phyloP scores from a whole-genome alignment of 2,113 vertebrate genomes.

The Hoplias malabaricus region DNA sequence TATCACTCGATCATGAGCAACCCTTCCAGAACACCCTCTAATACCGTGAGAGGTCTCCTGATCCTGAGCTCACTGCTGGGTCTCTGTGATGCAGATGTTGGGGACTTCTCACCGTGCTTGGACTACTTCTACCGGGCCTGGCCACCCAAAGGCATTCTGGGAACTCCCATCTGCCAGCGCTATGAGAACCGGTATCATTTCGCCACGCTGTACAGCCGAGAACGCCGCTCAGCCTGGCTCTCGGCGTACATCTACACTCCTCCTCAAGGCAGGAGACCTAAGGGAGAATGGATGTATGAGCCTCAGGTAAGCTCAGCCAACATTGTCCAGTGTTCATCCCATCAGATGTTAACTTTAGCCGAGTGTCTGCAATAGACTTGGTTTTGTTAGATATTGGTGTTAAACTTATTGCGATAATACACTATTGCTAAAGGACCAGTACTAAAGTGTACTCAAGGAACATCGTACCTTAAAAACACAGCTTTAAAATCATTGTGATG shows the following conservation, averaged over 20 bases:
- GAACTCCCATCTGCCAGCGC: slow-evolving; percentile 67
- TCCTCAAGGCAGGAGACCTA: slow-evolving; percentile 60
- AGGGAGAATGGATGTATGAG: slow-evolving; percentile 65
- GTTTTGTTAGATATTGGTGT: too few species aligned
- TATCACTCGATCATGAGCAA: background rate
- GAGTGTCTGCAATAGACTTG: too few species aligned
- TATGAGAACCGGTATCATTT: slow-evolving; percentile 61
- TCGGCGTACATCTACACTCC: slow-evolving; percentile 62
- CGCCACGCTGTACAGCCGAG: slow-evolving; percentile 66
- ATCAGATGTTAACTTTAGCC: too few species aligned
- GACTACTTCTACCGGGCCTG: slow-evolving; percentile 61
- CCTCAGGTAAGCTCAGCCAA: slow-evolving; percentile 63
- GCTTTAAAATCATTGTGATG: too few species aligned
- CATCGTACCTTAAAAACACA: too few species aligned
- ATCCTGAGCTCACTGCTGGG: slow-evolving; percentile 20
- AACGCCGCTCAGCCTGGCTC: slow-evolving; percentile 63
- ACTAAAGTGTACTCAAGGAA: too few species aligned
- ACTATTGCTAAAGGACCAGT: too few species aligned
- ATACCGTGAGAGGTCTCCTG: background rate
- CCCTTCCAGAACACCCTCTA: background rate
- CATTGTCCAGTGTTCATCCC: background rate
- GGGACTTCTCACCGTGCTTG: slow-evolving; percentile 62
- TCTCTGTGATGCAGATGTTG: slow-evolving; percentile 55
- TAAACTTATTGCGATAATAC: too few species aligned
- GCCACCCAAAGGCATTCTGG: slow-evolving; percentile 62